Evolutionary conservation across 2,113 vertebrate species (phyloP).

Genomic region (Psittacara wagleri): DNA sequence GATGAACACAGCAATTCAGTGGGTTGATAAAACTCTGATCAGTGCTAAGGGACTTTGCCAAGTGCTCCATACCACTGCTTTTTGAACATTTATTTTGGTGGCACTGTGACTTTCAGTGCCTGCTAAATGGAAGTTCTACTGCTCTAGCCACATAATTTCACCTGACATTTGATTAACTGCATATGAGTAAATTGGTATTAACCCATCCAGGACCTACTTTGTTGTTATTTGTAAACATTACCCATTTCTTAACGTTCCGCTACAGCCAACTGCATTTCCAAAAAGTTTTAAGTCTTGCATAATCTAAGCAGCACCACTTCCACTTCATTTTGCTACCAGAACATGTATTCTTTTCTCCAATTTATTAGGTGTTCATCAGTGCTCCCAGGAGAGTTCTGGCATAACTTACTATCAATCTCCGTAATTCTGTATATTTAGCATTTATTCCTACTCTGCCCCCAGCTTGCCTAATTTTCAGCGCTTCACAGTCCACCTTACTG

Average conservation of each 20-base stretch:
- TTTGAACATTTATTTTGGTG: background rate
- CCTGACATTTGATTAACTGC: background rate
- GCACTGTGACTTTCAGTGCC: background rate
- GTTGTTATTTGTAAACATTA: background rate
- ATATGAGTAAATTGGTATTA: fast-evolving
- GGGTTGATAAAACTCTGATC: background rate
- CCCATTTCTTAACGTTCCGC: background rate
- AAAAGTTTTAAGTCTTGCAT: background rate
- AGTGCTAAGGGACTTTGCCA: fast-evolving
- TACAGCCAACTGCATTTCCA: background rate
- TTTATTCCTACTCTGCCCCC: background rate
- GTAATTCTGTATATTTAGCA: background rate
- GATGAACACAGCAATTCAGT: background rate
- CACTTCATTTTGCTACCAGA: background rate
- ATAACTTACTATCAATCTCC: background rate
- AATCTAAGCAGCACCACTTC: background rate
- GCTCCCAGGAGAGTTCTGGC: background rate
- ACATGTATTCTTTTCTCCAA: background rate
- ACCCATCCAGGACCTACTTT: background rate
- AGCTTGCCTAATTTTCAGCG: background rate
- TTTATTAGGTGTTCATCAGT: background rate
- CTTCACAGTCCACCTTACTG: background rate
- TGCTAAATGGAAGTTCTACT: background rate
- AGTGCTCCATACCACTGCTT: fast-evolving
- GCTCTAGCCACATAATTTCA: background rate